Evolutionary conservation across 2,113 vertebrate species (phyloP).

Genomic region (Beaufortia kweichowensis): DNA sequence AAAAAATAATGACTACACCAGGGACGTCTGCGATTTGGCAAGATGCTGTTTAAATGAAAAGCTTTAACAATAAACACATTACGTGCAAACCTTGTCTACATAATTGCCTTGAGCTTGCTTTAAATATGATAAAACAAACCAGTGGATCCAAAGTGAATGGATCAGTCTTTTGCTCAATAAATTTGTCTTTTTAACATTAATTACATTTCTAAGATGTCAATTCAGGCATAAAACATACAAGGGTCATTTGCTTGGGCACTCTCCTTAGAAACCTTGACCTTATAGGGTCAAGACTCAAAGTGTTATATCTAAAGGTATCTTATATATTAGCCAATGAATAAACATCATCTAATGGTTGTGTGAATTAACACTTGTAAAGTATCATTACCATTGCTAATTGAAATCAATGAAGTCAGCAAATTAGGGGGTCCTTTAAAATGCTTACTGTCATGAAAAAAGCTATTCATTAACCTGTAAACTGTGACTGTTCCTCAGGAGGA

Average conservation of each 20-base stretch:
- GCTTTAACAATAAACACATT: slow-evolving; percentile 2
- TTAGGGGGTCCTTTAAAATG: not conserved
- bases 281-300: not conserved
- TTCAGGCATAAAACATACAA: not conserved
- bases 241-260: not conserved
- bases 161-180: too few relatives aligned
- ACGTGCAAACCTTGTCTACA: not conserved
- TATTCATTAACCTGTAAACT: too few relatives aligned
- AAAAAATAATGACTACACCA: slow-evolving; percentile 40
- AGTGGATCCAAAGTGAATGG: too few relatives aligned
- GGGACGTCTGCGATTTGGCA: slow-evolving; percentile 19
- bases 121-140: not conserved
- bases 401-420: slow-evolving; percentile 37
- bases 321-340: not conserved
- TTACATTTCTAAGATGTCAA: not conserved
- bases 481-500: too few relatives aligned
- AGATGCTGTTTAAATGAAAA: slow-evolving; percentile 5
- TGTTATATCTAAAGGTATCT: not conserved
- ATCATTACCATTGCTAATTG: slow-evolving; percentile 36
- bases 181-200: not conserved
- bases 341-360: slow-evolving; percentile 7
- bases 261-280: not conserved
- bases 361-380: slow-evolving; percentile 13
- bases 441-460: not conserved
- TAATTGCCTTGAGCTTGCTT: slow-evolving; percentile 1